These are phyloP conservation scores for Perccottus glenii DNA, from an alignment of 2,113 vertebrate species.

Conservation along the genomic window DNA sequence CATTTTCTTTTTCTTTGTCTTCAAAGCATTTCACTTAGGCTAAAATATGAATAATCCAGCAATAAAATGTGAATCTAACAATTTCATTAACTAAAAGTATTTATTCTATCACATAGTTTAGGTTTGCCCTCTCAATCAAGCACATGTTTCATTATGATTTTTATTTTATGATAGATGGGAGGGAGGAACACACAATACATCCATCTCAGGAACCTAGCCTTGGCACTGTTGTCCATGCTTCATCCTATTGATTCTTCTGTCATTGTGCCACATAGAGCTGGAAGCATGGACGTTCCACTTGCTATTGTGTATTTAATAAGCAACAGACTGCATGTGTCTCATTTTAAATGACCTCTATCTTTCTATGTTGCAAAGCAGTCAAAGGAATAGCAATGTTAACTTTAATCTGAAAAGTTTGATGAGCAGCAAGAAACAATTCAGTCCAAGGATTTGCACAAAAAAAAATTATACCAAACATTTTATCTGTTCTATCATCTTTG, in stretches of 20 bases:
- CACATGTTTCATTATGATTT: slow-evolving; percentile 9
- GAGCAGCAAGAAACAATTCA: not conserved
- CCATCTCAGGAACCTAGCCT: slow-evolving; percentile 62
- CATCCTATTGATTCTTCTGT: slow-evolving; percentile 72
- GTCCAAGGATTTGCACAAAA: not conserved
- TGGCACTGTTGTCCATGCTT: slow-evolving; percentile 63
- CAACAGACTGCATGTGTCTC: slow-evolving; percentile 54
- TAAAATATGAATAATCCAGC: no score
- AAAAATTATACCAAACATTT: not conserved
- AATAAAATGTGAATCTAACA: no score
- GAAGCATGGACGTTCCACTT: slow-evolving; percentile 64
- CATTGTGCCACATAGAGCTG: slow-evolving; percentile 54
- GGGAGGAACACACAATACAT: slow-evolving; percentile 53
- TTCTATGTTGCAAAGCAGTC: slow-evolving; percentile 56
- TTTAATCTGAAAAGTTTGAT: slow-evolving; percentile 19
- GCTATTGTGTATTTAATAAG: slow-evolving; percentile 65
- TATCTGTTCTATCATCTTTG: no score
- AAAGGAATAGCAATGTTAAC: slow-evolving; percentile 30
- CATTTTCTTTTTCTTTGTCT: no score
- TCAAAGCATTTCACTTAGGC: no score
- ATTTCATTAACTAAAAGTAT: no score
- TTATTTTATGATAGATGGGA: slow-evolving; percentile 59
- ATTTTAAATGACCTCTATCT: slow-evolving; percentile 53
- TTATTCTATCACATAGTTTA: slow-evolving; percentile 1
- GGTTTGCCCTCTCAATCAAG: not conserved